A percentile compares a stretch with the other conserved stretches of the same genome.
These are phyloP conservation scores for Corythaeola cristata DNA, from an alignment of 2,113 vertebrate genomes.

Conservation along the genomic window DNA sequence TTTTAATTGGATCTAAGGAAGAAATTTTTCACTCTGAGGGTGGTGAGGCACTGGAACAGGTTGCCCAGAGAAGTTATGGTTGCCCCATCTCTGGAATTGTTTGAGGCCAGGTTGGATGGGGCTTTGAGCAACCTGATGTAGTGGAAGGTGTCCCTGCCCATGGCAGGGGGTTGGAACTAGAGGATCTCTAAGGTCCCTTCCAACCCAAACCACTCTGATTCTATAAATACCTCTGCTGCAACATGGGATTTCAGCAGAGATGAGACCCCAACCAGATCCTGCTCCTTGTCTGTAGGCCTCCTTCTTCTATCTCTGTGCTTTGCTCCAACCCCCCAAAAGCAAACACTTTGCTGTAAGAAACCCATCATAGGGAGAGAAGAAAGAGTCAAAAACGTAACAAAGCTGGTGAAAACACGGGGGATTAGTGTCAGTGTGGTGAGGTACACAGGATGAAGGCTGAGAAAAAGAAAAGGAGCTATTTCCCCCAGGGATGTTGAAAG, in stretches of 20 bases:
- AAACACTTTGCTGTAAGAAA: not conserved
- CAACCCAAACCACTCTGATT: no score
- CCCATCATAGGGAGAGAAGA: not conserved
- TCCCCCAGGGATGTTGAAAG: not conserved
- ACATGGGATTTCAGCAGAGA: not conserved
- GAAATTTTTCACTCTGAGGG: no score
- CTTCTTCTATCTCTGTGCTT: not conserved
- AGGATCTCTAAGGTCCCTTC: no score
- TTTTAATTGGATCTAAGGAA: no score
- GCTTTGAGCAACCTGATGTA: no score
- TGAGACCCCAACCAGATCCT: not conserved
- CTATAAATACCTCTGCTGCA: not conserved
- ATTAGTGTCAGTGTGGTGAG: fast-evolving
- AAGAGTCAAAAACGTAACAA: not conserved
- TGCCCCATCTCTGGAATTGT: no score
- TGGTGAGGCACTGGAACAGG: no score
- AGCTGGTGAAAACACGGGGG: not conserved
- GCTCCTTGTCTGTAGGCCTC: not conserved
- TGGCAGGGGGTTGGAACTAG: no score
- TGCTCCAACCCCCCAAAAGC: not conserved
- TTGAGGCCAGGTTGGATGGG: no score
- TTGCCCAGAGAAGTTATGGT: no score
- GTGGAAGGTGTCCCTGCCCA: no score
- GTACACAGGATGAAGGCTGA: not conserved
- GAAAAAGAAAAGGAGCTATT: not conserved